Evolutionary conservation across 2,888 invertebrate species (phyloP).

Genomic region (Brenthis daphne): DNA sequence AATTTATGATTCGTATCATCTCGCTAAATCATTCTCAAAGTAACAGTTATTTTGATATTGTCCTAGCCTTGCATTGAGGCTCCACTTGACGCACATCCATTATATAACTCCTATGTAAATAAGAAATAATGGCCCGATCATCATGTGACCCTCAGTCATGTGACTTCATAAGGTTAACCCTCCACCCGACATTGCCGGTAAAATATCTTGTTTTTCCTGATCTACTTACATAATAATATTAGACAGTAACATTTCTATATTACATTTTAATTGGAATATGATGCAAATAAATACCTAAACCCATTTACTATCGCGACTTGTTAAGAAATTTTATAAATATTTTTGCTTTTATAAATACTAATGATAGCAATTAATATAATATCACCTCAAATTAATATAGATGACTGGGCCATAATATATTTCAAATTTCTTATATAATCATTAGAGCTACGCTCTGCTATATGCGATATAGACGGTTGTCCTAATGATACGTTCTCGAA

Average conservation of each 20-base stretch:
- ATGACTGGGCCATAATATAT: background rate
- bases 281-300: too few species aligned
- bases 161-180: constrained; percentile 33
- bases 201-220: background rate
- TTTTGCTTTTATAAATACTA: too few species aligned
- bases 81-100: constrained; percentile 25
- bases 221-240: constrained; percentile 5
- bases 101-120: constrained; percentile 33
- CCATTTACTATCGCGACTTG: too few species aligned
- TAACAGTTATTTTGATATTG: constrained; percentile 3
- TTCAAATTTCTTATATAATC: background rate
- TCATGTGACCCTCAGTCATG: constrained; percentile 40
- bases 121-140: constrained; percentile 32
- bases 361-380: too few species aligned
- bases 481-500: constrained; percentile 32
- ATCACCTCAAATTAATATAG: background rate
- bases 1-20: background rate
- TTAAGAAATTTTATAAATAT: too few species aligned
- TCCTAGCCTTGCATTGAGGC: constrained; percentile 22
- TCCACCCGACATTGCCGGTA: background rate
- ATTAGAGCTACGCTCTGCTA: background rate
- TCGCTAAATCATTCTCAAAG: background rate
- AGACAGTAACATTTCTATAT: constrained; percentile 13
- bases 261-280: background rate
- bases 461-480: background rate